Evolutionary conservation across 2,113 vertebrate genomes (phyloP), one percentile per base, ranked within the genome.

Genomic region (Channa argus): DNA sequence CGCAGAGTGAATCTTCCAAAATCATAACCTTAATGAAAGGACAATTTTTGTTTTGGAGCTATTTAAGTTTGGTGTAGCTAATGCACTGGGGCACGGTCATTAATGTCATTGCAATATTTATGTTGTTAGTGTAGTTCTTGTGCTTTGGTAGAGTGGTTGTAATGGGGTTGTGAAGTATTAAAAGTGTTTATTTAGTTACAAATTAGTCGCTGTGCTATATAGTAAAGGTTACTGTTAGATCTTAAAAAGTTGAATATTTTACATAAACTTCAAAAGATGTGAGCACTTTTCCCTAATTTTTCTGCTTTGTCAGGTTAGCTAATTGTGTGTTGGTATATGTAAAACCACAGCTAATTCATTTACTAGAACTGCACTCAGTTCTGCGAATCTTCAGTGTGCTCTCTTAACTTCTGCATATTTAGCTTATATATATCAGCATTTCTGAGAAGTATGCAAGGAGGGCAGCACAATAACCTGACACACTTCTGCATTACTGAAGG

Each of bases 381-480:
- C 86, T 87, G 64, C 88, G 89, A 92, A 91, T 60, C 55, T 61
- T 10, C 13, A 47, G 56, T 72, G 69, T 14, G 55, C 66, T 49
- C 37, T 54, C 54, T 79, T 55, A 45, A 79, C 79, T 73, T 86
- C 60, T 85, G 69, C 79, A 77, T 63, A 61, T 80, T 79, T 72
- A 47, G 73, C 74, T 60, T 5, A 24, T 24, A 34, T 68, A 34
- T 76, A 71, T 89, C 85, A 83, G 79, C 77, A 53, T 72, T 93
- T 93, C 90, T 91, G 61, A 93, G 92, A 92, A 92, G 64, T 67
- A 34, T 81, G 78, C 64, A 84, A 86, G 60, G 82, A 89, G 84
- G 76, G 41, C 85, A 83, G 77, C 33, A 12, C 70, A 55, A 36
- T 79, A 62, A 73, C 79, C 59, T 88, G 88, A 91, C 92, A 87